These are phyloP conservation scores for Rhagoletis pomonella DNA, from an alignment of 1,140 invertebrate species.

Conservation along the genomic window DNA sequence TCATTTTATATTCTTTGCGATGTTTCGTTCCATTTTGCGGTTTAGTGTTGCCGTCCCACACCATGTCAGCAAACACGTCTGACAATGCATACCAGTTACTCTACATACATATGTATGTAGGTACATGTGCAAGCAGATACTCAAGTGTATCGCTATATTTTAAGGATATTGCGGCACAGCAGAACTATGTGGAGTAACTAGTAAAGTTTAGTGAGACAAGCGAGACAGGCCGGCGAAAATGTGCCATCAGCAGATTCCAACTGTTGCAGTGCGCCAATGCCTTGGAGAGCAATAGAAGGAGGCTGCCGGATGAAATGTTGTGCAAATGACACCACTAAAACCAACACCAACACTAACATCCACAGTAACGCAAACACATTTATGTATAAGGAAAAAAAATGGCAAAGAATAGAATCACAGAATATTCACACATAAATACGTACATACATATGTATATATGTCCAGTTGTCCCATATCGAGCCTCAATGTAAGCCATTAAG, in stretches of 20 bases:
- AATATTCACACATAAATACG: too few species aligned
- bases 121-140: neutral
- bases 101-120: too few species aligned
- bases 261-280: neutral
- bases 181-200: neutral
- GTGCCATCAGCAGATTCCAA: slow-evolving; percentile 17
- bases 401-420: neutral
- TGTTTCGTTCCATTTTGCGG: neutral
- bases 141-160: neutral
- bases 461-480: neutral
- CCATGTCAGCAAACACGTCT: slow-evolving; percentile 9
- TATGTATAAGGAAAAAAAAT: neutral
- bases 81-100: too few species aligned
- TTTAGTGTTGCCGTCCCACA: neutral
- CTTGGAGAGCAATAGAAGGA: neutral
- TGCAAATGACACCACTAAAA: neutral
- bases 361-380: neutral
- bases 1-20: too few species aligned
- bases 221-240: neutral
- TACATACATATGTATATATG: neutral
- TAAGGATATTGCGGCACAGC: too few species aligned
- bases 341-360: neutral
- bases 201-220: slow-evolving; percentile 12
- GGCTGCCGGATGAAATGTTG: neutral
- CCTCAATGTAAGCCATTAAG: slow-evolving; percentile 16